A percentile compares a stretch with the other conserved stretches of the same genome.
These are phyloP conservation scores for Spodoptera littoralis DNA, from an alignment of 2,888 invertebrate genomes.

Conservation along the genomic window DNA sequence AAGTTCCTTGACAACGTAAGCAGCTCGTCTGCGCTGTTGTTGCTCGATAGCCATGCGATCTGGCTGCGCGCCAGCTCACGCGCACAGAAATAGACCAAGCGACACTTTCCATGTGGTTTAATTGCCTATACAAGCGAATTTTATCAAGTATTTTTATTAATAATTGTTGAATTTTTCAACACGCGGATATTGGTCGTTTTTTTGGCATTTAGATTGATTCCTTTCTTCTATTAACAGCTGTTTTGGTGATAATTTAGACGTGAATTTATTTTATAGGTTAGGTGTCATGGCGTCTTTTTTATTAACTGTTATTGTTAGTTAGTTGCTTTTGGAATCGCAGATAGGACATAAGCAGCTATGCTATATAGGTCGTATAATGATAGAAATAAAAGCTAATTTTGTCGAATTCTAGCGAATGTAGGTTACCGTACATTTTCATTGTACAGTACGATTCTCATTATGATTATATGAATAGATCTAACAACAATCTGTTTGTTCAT, in stretches of 20 bases:
- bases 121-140: conserved; percentile 67
- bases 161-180: conserved; percentile 55
- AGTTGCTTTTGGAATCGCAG: conserved; percentile 17
- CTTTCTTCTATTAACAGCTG: conserved; percentile 16
- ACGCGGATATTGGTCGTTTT: conserved; percentile 40
- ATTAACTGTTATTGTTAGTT: conserved; percentile 8
- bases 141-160: conserved; percentile 62
- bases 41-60: conserved; percentile 50
- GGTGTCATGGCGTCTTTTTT: conserved; percentile 32
- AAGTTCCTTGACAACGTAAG: conserved; percentile 40
- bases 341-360: conserved; percentile 7
- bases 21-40: conserved; percentile 30
- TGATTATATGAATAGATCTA: conserved; percentile 40
- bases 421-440: conserved; percentile 20
- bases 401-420: conserved; percentile 35
- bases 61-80: conserved; percentile 70
- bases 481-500: conserved; percentile 31
- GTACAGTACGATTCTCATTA: conserved; percentile 25
- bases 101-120: conserved; percentile 72
- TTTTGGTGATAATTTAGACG: conserved; percentile 20
- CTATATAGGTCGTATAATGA: conserved; percentile 8
- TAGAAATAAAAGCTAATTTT: conserved; percentile 20
- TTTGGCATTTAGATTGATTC: conserved; percentile 26
- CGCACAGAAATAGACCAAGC: conserved; percentile 71
- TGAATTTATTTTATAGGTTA: conserved; percentile 35